Base-by-base conservation (phyloP, 1,140 invertebrate species). In the Phthorimaea operculella region DNA sequence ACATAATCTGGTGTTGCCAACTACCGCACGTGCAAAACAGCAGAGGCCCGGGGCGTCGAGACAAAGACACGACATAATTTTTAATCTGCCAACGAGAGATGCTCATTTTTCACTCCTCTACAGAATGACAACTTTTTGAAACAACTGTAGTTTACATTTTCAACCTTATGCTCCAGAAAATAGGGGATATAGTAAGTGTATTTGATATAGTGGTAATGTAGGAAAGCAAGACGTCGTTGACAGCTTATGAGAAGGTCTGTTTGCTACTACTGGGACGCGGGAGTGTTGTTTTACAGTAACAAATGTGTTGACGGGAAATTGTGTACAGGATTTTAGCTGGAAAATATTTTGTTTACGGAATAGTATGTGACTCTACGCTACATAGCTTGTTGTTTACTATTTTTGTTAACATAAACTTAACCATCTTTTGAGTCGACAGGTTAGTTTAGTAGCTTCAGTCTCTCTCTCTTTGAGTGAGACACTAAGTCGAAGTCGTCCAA, bases 31-130 rank as follows among this genome's bases (percentile, higher is more conserved):
- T 42, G 11, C 11, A 42, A 4, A 47, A 47, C 45, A 47, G 16
- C 45, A 10, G 21, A 28, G 10, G 36, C 36, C 36, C 36, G 10
- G 15, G 16, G 11, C 45, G 44, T 17, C 58, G 28, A 68, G 66
- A 75, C 70, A 74, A 78, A 72, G 66, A 61, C 55, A 57, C 63
- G 67, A 47, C 70, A 63, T 74, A 74, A 76, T 77, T 79, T 81
- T 81, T 76, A 81, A 81, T 79, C 72, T 66, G 57, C 70, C 67
- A 66, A 69, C 69, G 63, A 70, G 71, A 72, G 71, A 71, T 72
- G 76, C 64, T 81, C 74, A 77, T 81, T 81, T 81, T 79, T 79
- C 76, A 74, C 67, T 54, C 57, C 42, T 33, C 51, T 42, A 9
- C 36, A 3, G 10, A n/a, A 3, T 4, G 36, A 39, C 36, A 39